These are phyloP conservation scores for Nyctalus aviator DNA, from an alignment of 2,797 vertebrate species.

Conservation along the genomic window DNA sequence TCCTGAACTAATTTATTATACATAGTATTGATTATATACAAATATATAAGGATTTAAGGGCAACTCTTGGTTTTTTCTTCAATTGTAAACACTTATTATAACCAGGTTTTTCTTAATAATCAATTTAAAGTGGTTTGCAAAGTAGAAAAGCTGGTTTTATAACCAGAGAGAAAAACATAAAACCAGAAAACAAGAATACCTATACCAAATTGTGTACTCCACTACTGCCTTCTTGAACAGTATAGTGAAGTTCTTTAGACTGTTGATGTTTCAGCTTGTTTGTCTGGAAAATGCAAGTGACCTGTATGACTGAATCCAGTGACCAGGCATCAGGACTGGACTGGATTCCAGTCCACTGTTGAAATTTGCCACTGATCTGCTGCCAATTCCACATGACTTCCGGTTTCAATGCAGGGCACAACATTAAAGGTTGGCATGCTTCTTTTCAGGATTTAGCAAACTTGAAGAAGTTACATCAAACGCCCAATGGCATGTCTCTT, in stretches of 20 bases:
- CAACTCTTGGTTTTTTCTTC: not conserved
- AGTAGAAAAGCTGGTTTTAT: slow-evolving; percentile 17
- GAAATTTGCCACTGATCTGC: not conserved
- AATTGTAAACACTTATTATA: slow-evolving; percentile 12
- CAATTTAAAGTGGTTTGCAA: slow-evolving; percentile 60
- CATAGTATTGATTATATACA: not conserved
- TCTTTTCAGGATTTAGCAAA: slow-evolving; percentile 95
- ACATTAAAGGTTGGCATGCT: slow-evolving; percentile 91
- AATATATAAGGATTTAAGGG: not conserved
- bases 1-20: not conserved
- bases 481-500: slow-evolving; percentile 90
- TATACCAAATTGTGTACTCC: not conserved
- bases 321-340: not conserved
- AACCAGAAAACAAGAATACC: not conserved
- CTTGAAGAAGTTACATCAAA: slow-evolving; percentile 88
- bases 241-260: not conserved
- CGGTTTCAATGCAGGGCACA: slow-evolving; percentile 76
- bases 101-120: slow-evolving; percentile 34
- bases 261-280: not conserved
- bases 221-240: not conserved
- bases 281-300: slow-evolving; percentile 37
- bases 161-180: not conserved
- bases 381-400: slow-evolving; percentile 52
- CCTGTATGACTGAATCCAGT: not conserved
- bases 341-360: not conserved